Conservation (phyloP, 2,888 invertebrate genomes). For the Epirrhoe alternata region DNA sequence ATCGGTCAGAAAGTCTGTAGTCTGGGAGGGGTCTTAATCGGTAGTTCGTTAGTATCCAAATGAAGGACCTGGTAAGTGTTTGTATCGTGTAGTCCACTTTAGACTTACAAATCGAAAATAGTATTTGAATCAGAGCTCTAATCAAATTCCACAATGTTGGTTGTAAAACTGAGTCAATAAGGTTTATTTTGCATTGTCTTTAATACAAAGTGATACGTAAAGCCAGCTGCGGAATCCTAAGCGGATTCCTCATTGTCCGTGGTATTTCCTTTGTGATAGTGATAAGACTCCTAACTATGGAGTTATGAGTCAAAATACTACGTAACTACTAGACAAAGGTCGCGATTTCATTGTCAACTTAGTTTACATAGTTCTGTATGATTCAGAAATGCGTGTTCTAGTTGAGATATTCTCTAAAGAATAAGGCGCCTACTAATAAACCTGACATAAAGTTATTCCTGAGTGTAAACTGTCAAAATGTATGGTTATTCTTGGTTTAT, state of each 20-base stretch:
- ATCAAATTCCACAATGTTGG: neutral
- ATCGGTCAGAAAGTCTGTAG: too few species aligned
- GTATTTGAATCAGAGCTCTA: neutral
- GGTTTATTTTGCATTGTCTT: slow-evolving; percentile 8
- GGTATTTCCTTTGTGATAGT: slow-evolving; percentile 37
- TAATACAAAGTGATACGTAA: slow-evolving; percentile 5
- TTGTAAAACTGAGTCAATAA: neutral
- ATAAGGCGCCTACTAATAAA: too few species aligned
- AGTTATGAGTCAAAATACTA: slow-evolving; percentile 34
- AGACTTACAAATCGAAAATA: too few species aligned
- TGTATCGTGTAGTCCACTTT: too few species aligned
- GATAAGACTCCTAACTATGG: slow-evolving; percentile 18
- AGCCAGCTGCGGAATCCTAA: slow-evolving; percentile 17
- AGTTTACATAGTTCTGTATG: slow-evolving; percentile 22
- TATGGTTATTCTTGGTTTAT: too few species aligned
- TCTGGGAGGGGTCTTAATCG: too few species aligned
- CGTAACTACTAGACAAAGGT: slow-evolving; percentile 29
- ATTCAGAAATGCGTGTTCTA: slow-evolving; percentile 6
- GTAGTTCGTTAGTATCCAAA: too few species aligned
- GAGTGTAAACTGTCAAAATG: too few species aligned
- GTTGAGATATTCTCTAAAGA: too few species aligned
- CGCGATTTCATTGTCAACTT: slow-evolving; percentile 27
- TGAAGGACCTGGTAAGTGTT: too few species aligned
- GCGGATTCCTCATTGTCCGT: slow-evolving; percentile 18
- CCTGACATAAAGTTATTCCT: too few species aligned